Base-by-base conservation (phyloP, 2,888 invertebrate genomes). In the Callinectes sapidus region DNA sequence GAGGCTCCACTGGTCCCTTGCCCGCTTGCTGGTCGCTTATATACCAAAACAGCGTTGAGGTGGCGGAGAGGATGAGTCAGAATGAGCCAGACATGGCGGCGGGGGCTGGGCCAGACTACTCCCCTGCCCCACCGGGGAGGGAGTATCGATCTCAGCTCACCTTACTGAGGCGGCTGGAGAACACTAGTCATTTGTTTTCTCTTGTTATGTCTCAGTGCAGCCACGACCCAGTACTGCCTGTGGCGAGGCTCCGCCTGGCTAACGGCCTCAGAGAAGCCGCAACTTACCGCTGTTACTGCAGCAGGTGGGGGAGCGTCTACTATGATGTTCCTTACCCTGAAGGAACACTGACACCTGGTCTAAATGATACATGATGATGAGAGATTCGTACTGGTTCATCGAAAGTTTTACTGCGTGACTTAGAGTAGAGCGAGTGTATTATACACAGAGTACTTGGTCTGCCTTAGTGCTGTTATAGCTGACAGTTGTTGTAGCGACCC, bases 141-240 rank as follows among this genome's bases (percentile, higher is more conserved):
- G 77, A 87, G 91, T 91, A 91, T 91, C 91, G 91, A 91, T 91
- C 88, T 87, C 88, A 35, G 85, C 90, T 90, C 91, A 91, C 91
- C 91, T 91, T 88, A 91, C 91, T 61, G 77, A 91, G 90, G 88
- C 88, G 77, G 91, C 77, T 77, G 81, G 77, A 77, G 87, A 87
- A 91, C 91, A 91, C 91, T 66, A 85, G 81, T 90, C 48, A 85
- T 90, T 90, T 90, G 90, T 90, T 89, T 89, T 90, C 90, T 85
- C 90, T 55, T 90, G 90, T 90, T 90, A 90, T 90, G 89, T 89
- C 71, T 89, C 89, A 89, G 89, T 35, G 54, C 89, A 89, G 89
- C 89, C 89, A 71, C 39, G 89, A 89, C 35, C 39, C 35, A 28
- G 54, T 87, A 87, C 89, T 42, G 88, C 32, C 88, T 88, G 54